Base-by-base conservation (phyloP, 2,113 vertebrate genomes). In the Gymnogyps californianus region DNA sequence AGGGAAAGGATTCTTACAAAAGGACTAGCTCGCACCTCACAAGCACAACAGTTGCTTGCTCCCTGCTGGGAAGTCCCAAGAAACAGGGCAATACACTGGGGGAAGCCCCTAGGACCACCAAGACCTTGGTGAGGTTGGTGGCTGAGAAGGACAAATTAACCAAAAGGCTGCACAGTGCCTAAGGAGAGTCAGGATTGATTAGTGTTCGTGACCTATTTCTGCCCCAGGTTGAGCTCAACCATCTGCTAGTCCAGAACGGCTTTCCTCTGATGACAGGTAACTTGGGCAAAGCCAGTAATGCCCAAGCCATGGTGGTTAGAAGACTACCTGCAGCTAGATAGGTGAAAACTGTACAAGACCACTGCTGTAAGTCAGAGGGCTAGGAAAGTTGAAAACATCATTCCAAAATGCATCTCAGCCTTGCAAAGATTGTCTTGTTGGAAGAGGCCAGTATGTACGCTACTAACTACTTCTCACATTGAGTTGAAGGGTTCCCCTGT, bases 301-400 rank as follows among this genome's bases (percentile, higher is more conserved):
- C 14, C n/a, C 49, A 69, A 9, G 9, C 13, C n/a, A 6, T 0
- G 19, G 54, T 13, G 49, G 20, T 3, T 3, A 8, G 13, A 38
- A 54, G 32, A 46, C 2, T 4, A 34, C 6, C 47, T 47, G 29
- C 13, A 79, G 75, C 11, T 70, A 58, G 14, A 15, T 0, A 5
- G 25, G 11, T 7, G 13, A 19, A 76, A 65, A 52, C 3, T 2
- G 8, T 1, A 10, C 4, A 26, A 42, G 54, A n/a, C 3, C 8
- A 31, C 22, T 34, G 34, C 52, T 59, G 1, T 31, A n/a, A n/a
- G 36, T 47, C 52, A 54, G 38, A 66, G 8, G 34, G 19, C 26
- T 51, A 4, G 11, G 7, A 0, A 55, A 79, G 19, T 6, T 36
- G 36, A 66, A 40, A 57, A 10, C 16, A n/a, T 4, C 24, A 2